phyloP scores from a whole-genome alignment of 1,140 invertebrate species.

The Bombus soroeensis region DNA sequence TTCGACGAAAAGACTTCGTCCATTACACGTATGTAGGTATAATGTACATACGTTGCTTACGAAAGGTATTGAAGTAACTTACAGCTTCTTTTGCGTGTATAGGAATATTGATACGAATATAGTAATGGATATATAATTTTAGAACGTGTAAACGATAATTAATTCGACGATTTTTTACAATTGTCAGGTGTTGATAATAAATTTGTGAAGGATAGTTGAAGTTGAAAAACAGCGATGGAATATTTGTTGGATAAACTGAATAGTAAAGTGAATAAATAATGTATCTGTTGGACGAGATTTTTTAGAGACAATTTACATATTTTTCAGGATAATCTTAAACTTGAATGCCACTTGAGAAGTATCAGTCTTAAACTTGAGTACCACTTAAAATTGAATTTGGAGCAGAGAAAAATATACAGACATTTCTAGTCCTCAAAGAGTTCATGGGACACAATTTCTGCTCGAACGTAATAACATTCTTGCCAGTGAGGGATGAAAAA shows the following conservation, averaged over 20 bases:
- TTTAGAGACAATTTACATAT: background rate
- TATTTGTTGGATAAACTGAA: background rate
- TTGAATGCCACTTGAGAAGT: background rate
- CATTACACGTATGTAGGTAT: background rate
- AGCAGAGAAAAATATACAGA: too few relatives aligned
- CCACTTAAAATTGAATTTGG: too few relatives aligned
- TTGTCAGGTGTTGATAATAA: background rate
- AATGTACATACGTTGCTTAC: too few relatives aligned
- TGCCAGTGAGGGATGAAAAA: background rate
- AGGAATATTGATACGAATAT: too few relatives aligned
- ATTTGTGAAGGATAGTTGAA: background rate
- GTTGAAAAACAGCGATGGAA: background rate
- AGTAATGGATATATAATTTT: too few relatives aligned
- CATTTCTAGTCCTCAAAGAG: background rate
- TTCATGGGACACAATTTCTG: background rate
- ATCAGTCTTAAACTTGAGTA: too few relatives aligned
- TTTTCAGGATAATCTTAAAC: background rate
- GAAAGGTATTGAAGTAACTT: too few relatives aligned
- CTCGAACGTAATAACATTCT: background rate
- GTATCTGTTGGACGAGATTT: background rate
- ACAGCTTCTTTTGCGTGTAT: too few relatives aligned
- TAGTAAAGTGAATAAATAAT: too few relatives aligned
- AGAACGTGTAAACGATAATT: background rate
- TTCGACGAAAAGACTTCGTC: background rate
- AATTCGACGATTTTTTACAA: background rate